Evolutionary conservation across 2,888 invertebrate genomes (phyloP), one percentile per base, ranked within the genome.

Genomic region (Cryptosula pallasiana): DNA sequence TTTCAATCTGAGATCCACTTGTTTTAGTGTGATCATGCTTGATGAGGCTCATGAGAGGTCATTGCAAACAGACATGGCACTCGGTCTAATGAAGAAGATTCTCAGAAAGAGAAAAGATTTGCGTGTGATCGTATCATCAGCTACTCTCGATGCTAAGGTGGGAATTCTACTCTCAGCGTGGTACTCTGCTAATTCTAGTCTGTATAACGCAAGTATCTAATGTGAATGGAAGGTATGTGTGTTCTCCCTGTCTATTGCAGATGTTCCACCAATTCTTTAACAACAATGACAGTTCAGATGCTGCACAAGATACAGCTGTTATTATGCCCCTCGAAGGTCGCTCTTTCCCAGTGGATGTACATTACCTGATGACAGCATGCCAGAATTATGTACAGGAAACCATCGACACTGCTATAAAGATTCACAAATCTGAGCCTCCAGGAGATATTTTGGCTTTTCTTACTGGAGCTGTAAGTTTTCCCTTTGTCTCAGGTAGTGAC

Each of bases 1-100:
- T n/a, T n/a, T n/a, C n/a, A n/a, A n/a, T n/a, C n/a, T n/a, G n/a
- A n/a, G n/a, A n/a, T n/a, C n/a, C 69, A 0, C 27, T 2, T 55
- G 13, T 70, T 73, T 35, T 72, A 82, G 82, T 58, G 91, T 92
- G 0, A 89, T 98, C 1, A 91, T 97, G 79, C 86, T 97, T 45
- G 96, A 97, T 81, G 96, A 97, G 87, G 96, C 95, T 0, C 99
- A 99, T 81, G 98, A 99, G 84, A 87, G 98, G 58, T 93, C 92
- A 0, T 88, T 94, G 71, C 89, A 95, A 83, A 96, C 96, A 0
- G 99, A 99, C 80, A 92, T 97, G 45, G 87, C 96, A 0, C 90
- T 99, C 88, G 97, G 97, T 0, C 87, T 99, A 0, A 82, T 99
- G 72, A 94, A 95, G 83, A 98, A 97, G 87, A 92, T 97, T 75